Evolutionary conservation across 2,113 vertebrate species (phyloP).

Genomic region (Conger conger): DNA sequence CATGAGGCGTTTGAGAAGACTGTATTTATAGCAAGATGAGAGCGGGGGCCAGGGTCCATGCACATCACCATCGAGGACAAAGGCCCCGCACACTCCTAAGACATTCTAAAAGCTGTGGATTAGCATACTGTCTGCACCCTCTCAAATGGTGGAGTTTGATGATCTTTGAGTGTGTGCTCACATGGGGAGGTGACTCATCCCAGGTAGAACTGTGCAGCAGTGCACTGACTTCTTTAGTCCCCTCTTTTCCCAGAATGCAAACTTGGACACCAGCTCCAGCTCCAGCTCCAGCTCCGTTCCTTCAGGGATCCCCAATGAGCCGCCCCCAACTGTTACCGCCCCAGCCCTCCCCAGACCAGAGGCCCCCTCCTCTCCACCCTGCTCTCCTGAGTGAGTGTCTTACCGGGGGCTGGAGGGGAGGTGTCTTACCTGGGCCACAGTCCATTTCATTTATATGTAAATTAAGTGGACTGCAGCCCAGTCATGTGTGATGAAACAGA

Average conservation of each 20-base stretch:
- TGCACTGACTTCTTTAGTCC: background rate
- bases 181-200: background rate
- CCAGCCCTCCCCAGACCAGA: slow-evolving; percentile 61
- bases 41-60: background rate
- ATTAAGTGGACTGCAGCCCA: too few species aligned
- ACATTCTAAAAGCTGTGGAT: background rate
- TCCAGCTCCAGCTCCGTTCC: slow-evolving; percentile 71
- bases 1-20: background rate
- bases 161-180: background rate
- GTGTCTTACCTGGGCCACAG: too few species aligned
- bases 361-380: slow-evolving; percentile 69
- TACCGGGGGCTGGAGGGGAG: background rate
- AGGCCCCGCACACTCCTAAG: background rate
- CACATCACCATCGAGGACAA: background rate
- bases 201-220: background rate
- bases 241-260: slow-evolving; percentile 63
- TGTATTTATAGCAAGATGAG: background rate
- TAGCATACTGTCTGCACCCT: background rate
- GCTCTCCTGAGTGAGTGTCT: slow-evolving; percentile 68
- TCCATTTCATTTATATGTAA: too few species aligned
- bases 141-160: background rate
- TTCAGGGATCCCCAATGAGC: slow-evolving; percentile 65
- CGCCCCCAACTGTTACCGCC: slow-evolving; percentile 61
- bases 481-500: too few species aligned
- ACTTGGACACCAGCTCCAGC: slow-evolving; percentile 69